Conservation (phyloP, 2,797 vertebrate species). For the Nyctibius grandis region DNA sequence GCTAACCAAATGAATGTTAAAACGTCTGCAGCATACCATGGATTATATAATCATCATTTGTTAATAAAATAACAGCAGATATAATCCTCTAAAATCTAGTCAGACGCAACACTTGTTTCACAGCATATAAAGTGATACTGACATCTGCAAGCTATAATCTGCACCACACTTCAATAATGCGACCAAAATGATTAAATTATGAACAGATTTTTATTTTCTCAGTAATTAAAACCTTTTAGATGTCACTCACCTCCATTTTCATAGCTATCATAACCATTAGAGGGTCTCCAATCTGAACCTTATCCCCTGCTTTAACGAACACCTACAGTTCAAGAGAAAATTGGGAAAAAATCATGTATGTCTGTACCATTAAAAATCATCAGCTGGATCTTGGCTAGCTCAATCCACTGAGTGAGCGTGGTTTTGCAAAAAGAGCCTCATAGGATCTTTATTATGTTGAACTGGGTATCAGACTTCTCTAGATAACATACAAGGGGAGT, state of each 20-base stretch:
- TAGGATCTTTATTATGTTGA: neutral
- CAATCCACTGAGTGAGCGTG: neutral
- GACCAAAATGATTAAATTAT: neutral
- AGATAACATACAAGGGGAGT: neutral
- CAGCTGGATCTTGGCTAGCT: neutral
- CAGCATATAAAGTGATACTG: neutral
- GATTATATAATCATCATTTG: neutral
- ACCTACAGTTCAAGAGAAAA: slow-evolving; percentile 76
- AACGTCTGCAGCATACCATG: neutral
- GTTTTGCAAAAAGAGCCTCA: neutral
- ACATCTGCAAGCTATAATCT: neutral
- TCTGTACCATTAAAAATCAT: neutral
- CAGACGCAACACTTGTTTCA: neutral
- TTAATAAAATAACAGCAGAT: slow-evolving; percentile 5
- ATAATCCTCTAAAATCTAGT: slow-evolving; percentile 35
- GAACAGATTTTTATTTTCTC: neutral
- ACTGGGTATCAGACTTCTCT: neutral
- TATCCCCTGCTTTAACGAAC: slow-evolving; percentile 91
- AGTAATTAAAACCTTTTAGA: neutral
- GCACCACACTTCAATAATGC: neutral
- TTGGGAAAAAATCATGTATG: neutral
- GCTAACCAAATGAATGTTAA: neutral
- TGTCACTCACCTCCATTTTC: slow-evolving; percentile 95
- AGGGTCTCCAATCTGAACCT: slow-evolving; percentile 85
- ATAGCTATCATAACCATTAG: slow-evolving; percentile 97